Conservation (phyloP, 2,888 invertebrate genomes). For the Heteropelma amictum region DNA sequence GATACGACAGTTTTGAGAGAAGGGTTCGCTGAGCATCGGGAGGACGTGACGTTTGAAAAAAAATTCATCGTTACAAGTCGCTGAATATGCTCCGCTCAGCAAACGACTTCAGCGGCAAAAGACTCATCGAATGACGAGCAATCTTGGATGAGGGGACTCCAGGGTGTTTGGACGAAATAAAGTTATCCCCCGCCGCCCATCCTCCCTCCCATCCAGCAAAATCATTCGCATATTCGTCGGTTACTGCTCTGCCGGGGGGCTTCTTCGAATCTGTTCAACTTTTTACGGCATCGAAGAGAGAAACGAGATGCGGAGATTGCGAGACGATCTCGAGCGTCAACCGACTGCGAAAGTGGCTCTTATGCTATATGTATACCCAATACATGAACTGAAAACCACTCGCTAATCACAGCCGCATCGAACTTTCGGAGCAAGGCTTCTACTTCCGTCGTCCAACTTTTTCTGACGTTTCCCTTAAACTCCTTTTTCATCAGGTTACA, state of each 20-base stretch:
- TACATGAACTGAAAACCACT: not conserved
- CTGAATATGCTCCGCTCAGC: slow-evolving; percentile 18
- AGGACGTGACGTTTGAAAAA: not conserved
- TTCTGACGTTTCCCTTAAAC: not conserved
- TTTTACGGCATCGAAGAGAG: slow-evolving; percentile 11
- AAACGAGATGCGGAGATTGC: slow-evolving; percentile 5
- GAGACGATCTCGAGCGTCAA: slow-evolving; percentile 25
- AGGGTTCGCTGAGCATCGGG: not conserved
- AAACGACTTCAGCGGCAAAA: slow-evolving; percentile 14
- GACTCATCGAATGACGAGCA: not conserved
- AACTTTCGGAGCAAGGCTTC: not conserved
- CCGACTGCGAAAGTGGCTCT: slow-evolving; percentile 44
- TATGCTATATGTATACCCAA: too few relatives aligned
- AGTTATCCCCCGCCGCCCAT: slow-evolving; percentile 20
- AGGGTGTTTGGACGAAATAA: not conserved
- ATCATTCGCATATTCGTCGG: not conserved
- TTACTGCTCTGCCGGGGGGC: slow-evolving; percentile 20
- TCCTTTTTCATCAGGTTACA: not conserved
- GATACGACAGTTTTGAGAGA: too few relatives aligned
- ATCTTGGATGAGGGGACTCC: not conserved
- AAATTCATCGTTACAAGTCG: slow-evolving; percentile 1
- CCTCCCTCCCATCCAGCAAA: not conserved
- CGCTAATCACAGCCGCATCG: not conserved
- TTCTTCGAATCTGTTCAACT: slow-evolving; percentile 22
- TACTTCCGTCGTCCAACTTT: not conserved